These are phyloP conservation scores for Dynastes hyllus DNA, from an alignment of 2,888 invertebrate genomes.

Conservation along the genomic window DNA sequence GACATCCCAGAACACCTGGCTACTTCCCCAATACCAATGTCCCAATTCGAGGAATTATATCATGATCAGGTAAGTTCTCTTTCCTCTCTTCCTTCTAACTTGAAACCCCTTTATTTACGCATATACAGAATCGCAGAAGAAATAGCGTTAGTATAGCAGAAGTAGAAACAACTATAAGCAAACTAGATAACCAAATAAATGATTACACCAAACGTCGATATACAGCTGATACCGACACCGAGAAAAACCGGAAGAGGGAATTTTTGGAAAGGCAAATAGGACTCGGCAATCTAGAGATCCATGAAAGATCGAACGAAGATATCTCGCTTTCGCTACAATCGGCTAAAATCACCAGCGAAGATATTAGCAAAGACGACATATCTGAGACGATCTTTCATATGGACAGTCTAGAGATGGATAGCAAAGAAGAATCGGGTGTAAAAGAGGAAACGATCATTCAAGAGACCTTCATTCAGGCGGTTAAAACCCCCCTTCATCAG, in stretches of 20 bases:
- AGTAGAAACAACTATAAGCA: constrained; percentile 60
- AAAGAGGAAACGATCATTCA: constrained; percentile 66
- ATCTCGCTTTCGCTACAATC: constrained; percentile 67
- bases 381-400: constrained; percentile 81
- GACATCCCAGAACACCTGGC: constrained; percentile 93
- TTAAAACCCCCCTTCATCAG: constrained; percentile 12
- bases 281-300: constrained; percentile 69
- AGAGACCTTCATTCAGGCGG: constrained; percentile 1
- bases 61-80: constrained; percentile 63
- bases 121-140: constrained; percentile 65
- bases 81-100: background rate
- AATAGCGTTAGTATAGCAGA: constrained; percentile 67
- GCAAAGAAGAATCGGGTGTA: constrained; percentile 63
- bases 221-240: constrained; percentile 68
- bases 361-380: constrained; percentile 68
- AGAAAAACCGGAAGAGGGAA: constrained; percentile 66
- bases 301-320: constrained; percentile 67
- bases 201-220: constrained; percentile 78
- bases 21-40: constrained; percentile 94
- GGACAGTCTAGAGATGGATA: constrained; percentile 76
- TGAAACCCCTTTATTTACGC: constrained; percentile 26
- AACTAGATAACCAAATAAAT: constrained; percentile 80
- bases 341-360: constrained; percentile 65
- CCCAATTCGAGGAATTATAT: constrained; percentile 72
- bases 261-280: constrained; percentile 69